These are phyloP conservation scores for Drosophila heteroneura DNA, from an alignment of 2,888 invertebrate genomes.

Conservation along the genomic window DNA sequence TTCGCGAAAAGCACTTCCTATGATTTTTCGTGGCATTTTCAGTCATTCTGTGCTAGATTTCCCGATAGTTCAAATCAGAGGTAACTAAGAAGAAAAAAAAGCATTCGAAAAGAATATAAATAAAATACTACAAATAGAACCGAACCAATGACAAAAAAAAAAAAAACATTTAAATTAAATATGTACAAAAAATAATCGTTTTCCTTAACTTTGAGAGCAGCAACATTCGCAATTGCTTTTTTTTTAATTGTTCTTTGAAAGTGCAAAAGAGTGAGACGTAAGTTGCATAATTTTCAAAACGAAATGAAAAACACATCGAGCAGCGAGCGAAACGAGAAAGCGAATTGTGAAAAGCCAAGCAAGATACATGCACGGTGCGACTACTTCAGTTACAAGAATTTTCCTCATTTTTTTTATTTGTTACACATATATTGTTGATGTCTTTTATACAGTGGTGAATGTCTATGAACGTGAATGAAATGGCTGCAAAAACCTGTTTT, in stretches of 20 bases:
- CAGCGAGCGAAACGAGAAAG: conserved; percentile 16
- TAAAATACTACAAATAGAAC: conserved; percentile 32
- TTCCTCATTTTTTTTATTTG: conserved; percentile 1
- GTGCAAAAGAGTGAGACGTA: conserved; percentile 83
- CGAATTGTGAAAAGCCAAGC: conserved; percentile 24
- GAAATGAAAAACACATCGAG: conserved; percentile 19
- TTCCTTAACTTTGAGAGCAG: conserved; percentile 6
- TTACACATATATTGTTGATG: background rate
- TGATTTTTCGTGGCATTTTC: conserved; percentile 67
- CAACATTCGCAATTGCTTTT: conserved; percentile 26
- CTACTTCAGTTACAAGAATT: background rate
- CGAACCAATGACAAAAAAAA: conserved; percentile 20
- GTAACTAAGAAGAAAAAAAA: conserved; percentile 46
- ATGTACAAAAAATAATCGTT: background rate
- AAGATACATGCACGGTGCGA: conserved; percentile 16
- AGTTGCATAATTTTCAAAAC: conserved; percentile 74
- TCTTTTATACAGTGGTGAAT: conserved; percentile 8
- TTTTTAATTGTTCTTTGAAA: conserved; percentile 52
- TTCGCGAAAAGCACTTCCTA: conserved; percentile 68
- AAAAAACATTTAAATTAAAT: background rate
- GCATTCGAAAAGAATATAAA: conserved; percentile 21
- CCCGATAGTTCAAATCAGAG: conserved; percentile 82
- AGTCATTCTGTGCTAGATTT: conserved; percentile 84
- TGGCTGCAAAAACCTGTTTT: background rate
- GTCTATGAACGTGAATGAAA: background rate